Conservation (phyloP, 2,797 vertebrate species). For the Onychomys torridus region DNA sequence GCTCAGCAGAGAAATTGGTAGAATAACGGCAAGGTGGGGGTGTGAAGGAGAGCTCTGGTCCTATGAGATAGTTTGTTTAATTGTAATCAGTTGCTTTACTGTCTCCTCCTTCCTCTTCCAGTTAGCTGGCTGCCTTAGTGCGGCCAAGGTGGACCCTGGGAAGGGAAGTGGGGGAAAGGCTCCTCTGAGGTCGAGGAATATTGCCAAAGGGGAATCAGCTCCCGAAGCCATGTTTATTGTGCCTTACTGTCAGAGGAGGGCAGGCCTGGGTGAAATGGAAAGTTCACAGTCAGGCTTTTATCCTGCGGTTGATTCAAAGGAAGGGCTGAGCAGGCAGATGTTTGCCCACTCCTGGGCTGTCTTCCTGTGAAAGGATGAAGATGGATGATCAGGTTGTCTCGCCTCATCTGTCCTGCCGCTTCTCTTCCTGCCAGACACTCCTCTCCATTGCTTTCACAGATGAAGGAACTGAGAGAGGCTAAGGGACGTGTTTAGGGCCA, state of each 20-base stretch:
- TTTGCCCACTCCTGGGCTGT: not conserved
- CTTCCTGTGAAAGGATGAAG: not conserved
- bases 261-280: not conserved
- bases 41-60: conserved; percentile 38
- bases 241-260: rapidly evolving
- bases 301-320: not conserved
- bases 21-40: conserved; percentile 38
- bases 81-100: not conserved
- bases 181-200: not conserved
- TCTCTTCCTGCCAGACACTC: not conserved
- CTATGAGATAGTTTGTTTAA: not conserved
- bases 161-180: not conserved
- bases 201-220: not conserved
- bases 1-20: conserved; percentile 79
- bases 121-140: not conserved
- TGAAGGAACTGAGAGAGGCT: not conserved
- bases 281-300: not conserved
- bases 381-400: not conserved
- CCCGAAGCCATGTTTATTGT: not conserved
- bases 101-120: not conserved
- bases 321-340: not conserved
- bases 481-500: not conserved
- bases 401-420: not conserved
- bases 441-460: not conserved
- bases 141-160: conserved; percentile 19